A percentile compares a stretch with the other conserved stretches of the same genome.
Conservation (phyloP, 1,140 invertebrate species). For the Apis cerana region DNA sequence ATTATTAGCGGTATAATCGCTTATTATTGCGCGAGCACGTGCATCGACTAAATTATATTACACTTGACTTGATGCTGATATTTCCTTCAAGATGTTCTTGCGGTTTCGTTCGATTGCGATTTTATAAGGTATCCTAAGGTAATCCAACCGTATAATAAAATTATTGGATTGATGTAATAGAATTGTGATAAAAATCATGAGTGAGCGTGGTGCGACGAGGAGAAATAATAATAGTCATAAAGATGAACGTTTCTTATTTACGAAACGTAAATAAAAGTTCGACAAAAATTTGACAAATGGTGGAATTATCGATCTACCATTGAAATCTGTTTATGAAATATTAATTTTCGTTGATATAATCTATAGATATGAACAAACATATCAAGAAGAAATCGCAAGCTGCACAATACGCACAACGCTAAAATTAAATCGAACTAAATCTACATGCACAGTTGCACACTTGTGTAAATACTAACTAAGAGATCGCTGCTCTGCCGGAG, state of each 20-base stretch:
- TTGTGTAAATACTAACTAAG: no score
- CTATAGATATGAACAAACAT: no score
- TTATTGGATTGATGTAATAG: neutral
- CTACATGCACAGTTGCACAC: neutral
- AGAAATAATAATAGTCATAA: neutral
- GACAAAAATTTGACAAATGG: no score
- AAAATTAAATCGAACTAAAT: slow-evolving; percentile 3
- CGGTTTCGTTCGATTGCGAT: slow-evolving; percentile 36
- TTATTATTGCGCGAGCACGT: neutral
- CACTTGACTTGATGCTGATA: neutral
- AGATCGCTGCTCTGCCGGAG: neutral
- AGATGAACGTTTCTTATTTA: no score
- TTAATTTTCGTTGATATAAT: no score
- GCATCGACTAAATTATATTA: neutral
- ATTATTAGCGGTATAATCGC: neutral
- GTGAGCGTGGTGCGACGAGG: neutral
- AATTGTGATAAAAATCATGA: slow-evolving; percentile 5
- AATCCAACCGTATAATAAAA: slow-evolving; percentile 14
- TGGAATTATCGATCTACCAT: no score
- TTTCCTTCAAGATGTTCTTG: neutral
- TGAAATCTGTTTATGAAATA: no score
- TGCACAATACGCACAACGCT: neutral
- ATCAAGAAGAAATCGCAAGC: neutral
- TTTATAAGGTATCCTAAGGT: slow-evolving; percentile 25
- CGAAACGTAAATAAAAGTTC: no score